phyloP scores from a whole-genome alignment of 2,797 vertebrate species.

The Anolis apletophallus region DNA sequence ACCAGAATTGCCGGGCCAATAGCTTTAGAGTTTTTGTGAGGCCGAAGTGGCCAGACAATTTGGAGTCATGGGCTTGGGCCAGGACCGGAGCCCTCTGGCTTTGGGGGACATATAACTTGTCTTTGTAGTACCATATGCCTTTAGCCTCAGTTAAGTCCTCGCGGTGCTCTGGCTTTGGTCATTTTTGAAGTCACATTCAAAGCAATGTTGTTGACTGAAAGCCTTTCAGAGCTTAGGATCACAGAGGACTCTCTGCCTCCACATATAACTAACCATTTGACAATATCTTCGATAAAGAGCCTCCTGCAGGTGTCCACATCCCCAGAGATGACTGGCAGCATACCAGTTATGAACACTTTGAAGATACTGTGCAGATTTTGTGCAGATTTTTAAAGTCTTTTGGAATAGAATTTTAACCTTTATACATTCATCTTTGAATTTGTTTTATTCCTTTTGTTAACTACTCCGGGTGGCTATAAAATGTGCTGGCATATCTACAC shows the following conservation, averaged over 20 bases:
- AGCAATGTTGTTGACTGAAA: background rate
- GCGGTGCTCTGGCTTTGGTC: background rate
- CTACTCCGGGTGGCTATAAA: background rate
- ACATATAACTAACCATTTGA: background rate
- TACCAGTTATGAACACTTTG: background rate
- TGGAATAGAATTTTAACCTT: background rate
- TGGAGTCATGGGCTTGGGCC: no score
- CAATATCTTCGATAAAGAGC: no score
- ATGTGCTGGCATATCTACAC: background rate
- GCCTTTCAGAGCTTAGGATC: background rate
- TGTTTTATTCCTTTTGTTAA: background rate
- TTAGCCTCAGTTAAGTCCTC: no score
- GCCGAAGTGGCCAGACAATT: no score
- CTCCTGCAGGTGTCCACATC: no score
- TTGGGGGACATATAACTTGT: no score
- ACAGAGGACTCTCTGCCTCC: background rate
- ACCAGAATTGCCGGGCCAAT: no score
- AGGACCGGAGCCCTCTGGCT: no score
- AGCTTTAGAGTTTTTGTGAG: no score
- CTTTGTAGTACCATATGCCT: no score
- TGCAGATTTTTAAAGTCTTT: background rate
- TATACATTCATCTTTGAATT: background rate
- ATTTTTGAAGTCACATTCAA: background rate
- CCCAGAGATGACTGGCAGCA: background rate
- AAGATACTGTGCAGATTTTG: no score